Base-by-base conservation (phyloP, 2,888 invertebrate species). In the Pogonocherus hispidulus region DNA sequence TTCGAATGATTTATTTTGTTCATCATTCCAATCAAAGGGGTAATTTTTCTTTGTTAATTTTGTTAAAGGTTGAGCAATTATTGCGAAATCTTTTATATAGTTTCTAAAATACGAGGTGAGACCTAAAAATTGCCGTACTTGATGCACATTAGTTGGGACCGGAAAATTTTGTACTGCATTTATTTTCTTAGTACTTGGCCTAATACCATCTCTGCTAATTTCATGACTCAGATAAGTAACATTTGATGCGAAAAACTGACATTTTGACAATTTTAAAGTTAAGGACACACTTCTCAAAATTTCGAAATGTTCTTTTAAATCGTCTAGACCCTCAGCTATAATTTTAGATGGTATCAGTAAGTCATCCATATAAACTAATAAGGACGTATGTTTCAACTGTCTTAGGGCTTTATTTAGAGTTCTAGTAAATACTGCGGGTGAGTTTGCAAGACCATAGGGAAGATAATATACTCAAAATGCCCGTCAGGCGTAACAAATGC, bases 51-150 rank as follows among this genome's bases (percentile, higher is more conserved):
- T 70, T 16, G 63, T 62, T 20, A 76, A 55, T 3, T 44, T 37
- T 14, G 69, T 66, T 19, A 76, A 44, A 3, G 77, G 74, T 60
- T 63, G 66, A 3, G 73, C 69, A 19, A 65, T 68, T 11, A 41
- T 22, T 8, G 69, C 73, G 60, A 72, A 76, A 32, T 66, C 44
- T 46, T 70, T 66, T 8, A 76, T 70, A 27, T 73, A 78, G 49
- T 72, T 66, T 18, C 77, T 68, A 52, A 79, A 79, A 52, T 74
- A 75, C 1, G 66, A 64, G 5, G 69, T 56, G 16, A 77, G 55
- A 8, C 75, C 75, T 11, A 77, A 6, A 23, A 23, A 23, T 23
- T 23, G 23, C 6, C 23, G 23, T 23, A 23, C 23, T 4, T 23
- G 3, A 6, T 23, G 23, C 3, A 23, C 23, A n/a, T n/a, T n/a